phyloP scores from a whole-genome alignment of 1,140 invertebrate species.

The Cotesia glomerata region DNA sequence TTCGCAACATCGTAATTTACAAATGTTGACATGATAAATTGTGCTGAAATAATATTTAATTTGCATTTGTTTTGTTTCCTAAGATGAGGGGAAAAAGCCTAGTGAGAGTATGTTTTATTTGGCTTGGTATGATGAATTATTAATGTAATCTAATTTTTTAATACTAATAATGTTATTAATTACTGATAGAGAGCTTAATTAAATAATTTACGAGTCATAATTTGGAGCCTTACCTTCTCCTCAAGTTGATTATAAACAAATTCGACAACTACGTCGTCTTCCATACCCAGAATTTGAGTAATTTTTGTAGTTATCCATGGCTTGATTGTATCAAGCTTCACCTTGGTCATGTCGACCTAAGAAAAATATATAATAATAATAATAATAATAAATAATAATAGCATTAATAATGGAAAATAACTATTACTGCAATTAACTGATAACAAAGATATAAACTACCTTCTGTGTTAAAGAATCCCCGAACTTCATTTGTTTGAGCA shows the following conservation, averaged over 20 bases:
- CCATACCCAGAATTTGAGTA: conserved; percentile 92
- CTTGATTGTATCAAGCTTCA: conserved; percentile 96
- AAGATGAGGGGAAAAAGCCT: conserved; percentile 65
- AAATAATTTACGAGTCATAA: not conserved
- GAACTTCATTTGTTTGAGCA: conserved; percentile 99
- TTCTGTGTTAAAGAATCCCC: conserved; percentile 88
- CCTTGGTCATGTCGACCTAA: conserved; percentile 97
- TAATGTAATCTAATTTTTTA: not conserved
- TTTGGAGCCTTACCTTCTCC: conserved; percentile 74
- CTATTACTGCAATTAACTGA: too few species aligned
- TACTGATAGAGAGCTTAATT: conserved; percentile 17
- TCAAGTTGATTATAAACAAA: conserved; percentile 99
- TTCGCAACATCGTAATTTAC: conserved; percentile 19
- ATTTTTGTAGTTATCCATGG: conserved; percentile 98
- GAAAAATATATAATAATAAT: conserved; percentile 26
- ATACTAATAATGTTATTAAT: not conserved
- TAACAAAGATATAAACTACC: conserved; percentile 62
- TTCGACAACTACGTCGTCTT: conserved; percentile 98
- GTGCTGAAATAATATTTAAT: conserved; percentile 59
- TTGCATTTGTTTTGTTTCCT: conserved; percentile 48
- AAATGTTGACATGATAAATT: conserved; percentile 39
- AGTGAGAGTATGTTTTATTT: conserved; percentile 51
- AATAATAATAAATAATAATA: not conserved
- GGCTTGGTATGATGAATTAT: conserved; percentile 28
- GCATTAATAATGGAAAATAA: not conserved